Evolutionary conservation across 2,797 vertebrate genomes (phyloP).

Genomic region (Phoebastria nigripes): DNA sequence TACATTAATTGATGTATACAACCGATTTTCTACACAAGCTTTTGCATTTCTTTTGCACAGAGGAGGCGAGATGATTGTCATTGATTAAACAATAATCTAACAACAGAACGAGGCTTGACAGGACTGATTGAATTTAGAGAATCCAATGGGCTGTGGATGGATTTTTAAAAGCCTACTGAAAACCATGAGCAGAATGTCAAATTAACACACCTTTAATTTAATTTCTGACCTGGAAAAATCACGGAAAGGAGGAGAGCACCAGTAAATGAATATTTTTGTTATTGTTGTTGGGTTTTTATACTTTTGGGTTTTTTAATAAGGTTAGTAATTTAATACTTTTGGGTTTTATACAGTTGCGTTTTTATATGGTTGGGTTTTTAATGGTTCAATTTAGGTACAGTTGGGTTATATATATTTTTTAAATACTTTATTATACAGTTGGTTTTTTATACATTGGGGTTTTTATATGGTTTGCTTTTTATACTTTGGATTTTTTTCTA

Average conservation of each 20-base stretch:
- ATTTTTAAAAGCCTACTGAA: not conserved
- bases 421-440: not conserved
- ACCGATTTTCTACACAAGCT: not conserved
- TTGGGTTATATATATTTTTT: not conserved
- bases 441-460: fast-evolving
- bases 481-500: not conserved
- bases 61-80: not conserved
- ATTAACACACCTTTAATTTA: not conserved
- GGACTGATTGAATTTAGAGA: not conserved
- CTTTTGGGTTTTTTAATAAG: not conserved
- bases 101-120: not conserved
- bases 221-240: not conserved
- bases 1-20: not conserved
- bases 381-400: not conserved
- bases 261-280: not conserved
- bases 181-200: not conserved
- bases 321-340: not conserved
- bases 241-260: not conserved
- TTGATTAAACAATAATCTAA: not conserved
- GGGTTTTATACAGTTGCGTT: not conserved
- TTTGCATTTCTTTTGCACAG: not conserved
- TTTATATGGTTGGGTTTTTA: not conserved
- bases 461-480: not conserved
- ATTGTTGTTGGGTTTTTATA: not conserved
- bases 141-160: not conserved